Evolutionary conservation across 2,113 vertebrate genomes (phyloP), one percentile per base, ranked within the genome.

Genomic region (Notiomystis cincta): DNA sequence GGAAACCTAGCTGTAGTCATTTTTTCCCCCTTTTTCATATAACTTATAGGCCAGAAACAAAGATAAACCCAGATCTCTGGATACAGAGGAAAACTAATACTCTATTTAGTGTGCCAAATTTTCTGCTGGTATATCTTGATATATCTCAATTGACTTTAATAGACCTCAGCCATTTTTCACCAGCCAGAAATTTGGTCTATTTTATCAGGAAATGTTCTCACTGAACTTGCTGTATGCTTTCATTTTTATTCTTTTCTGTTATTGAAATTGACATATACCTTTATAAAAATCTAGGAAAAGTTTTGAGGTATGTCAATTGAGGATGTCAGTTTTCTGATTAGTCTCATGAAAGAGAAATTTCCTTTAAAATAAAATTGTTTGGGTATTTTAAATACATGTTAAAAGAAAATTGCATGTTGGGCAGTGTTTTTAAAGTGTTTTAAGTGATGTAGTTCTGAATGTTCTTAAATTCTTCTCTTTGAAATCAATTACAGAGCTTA

Each of bases 81-180:
- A 79, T 91, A 56, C 42, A 72, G 48, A 94, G 48, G 73, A 94
- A 95, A 96, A 89, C 44, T 65, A 91, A 91, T 95, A 69, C 66
- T 79, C 18, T 57, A 69, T 57, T 89, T 91, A 94, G 31, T 79
- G 87, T 70, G 53, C 83, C 83, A 95, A 67, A 89, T 92, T 95
- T 96, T 96, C 69, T 92, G 15, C 51, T 91, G 48, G n/a, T 89
- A 19, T 95, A 76, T 84, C 77, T 91, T 87, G 57, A 93, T 93
- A 75, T 61, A 87, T 65, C 45, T 96, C 91, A 83, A 71, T 92
- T 78, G 69, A 76, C 62, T 90, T 82, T 77, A 94, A 73, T 66
- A 79, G 79, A 95, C 8, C 30, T 86, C 35, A 73, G 7, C 24
- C 33, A 86, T 96, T 87, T 88, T 94, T 94, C 67, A 86, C 27